Conservation (phyloP, 2,888 invertebrate genomes). For the Torymus auratus region DNA sequence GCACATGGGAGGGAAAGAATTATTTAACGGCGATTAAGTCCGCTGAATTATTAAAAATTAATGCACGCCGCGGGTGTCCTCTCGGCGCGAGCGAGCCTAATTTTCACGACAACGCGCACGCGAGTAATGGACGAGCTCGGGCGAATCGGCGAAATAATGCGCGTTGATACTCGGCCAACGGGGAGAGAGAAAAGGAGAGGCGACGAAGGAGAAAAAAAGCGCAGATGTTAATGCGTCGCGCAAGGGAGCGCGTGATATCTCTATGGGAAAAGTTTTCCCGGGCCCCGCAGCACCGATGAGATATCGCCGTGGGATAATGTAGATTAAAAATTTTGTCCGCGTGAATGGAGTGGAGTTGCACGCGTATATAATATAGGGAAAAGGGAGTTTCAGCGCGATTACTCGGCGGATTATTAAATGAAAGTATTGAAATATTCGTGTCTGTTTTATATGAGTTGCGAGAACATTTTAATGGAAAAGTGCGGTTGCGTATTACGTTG, state of each 20-base stretch:
- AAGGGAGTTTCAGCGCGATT: too few relatives aligned
- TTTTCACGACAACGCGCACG: constrained; percentile 56
- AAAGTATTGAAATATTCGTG: too few relatives aligned
- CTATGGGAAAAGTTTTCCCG: constrained; percentile 3
- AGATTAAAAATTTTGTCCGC: neutral
- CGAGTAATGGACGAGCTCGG: constrained; percentile 37
- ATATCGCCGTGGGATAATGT: constrained; percentile 10
- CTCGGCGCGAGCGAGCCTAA: constrained; percentile 56
- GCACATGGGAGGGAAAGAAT: constrained; percentile 41
- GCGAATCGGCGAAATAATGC: constrained; percentile 37
- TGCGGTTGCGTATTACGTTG: too few relatives aligned
- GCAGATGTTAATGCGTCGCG: constrained; percentile 29
- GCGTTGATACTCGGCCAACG: constrained; percentile 32
- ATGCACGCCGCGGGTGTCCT: constrained; percentile 53
- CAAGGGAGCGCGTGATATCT: neutral
- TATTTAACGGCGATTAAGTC: constrained; percentile 63
- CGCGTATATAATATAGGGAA: too few relatives aligned
- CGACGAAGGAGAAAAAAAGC: neutral
- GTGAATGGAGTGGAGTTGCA: too few relatives aligned
- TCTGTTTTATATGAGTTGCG: neutral
- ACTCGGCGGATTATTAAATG: too few relatives aligned
- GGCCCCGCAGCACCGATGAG: neutral
- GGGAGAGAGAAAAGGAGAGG: neutral
- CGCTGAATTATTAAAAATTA: constrained; percentile 65
- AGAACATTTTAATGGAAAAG: too few relatives aligned